Evolutionary conservation across 30 jellyfish, hydroid and myxozoan genomes (phyloP).

Genomic region (Clytia hemisphaerica): DNA sequence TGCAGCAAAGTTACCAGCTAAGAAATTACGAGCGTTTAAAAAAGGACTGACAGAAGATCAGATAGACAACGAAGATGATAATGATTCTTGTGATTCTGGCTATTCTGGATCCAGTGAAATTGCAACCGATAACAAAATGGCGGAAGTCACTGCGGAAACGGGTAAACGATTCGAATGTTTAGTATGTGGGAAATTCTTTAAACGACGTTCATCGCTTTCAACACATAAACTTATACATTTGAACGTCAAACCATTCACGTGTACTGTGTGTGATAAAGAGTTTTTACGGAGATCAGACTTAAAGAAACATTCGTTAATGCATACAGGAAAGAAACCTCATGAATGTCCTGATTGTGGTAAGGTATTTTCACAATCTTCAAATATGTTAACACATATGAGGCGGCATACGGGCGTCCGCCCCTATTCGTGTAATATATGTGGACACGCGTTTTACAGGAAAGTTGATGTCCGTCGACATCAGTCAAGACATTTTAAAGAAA

Average conservation of each 20-base stretch:
- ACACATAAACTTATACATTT: constrained; percentile 64
- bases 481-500: constrained; percentile 20
- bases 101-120: too few species aligned
- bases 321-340: constrained; percentile 74
- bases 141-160: too few species aligned
- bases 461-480: constrained; percentile 35
- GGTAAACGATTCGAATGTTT: constrained; percentile 17
- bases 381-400: constrained; percentile 61
- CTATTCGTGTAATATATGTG: constrained; percentile 59
- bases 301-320: constrained; percentile 60
- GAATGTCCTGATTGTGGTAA: constrained; percentile 55
- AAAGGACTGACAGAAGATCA: too few species aligned
- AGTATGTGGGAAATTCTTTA: constrained; percentile 35
- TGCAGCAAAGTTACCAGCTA: too few species aligned
- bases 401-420: constrained; percentile 76
- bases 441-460: constrained; percentile 47
- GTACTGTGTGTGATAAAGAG: constrained; percentile 48
- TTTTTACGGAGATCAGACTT: constrained; percentile 59
- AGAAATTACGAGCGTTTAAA: too few species aligned
- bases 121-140: too few species aligned
- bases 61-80: too few species aligned
- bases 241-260: constrained; percentile 51
- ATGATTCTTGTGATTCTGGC: too few species aligned
- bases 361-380: constrained; percentile 56
- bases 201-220: constrained; percentile 46